phyloP scores from a whole-genome alignment of 2,113 vertebrate species.

The Pithys albifrons region DNA sequence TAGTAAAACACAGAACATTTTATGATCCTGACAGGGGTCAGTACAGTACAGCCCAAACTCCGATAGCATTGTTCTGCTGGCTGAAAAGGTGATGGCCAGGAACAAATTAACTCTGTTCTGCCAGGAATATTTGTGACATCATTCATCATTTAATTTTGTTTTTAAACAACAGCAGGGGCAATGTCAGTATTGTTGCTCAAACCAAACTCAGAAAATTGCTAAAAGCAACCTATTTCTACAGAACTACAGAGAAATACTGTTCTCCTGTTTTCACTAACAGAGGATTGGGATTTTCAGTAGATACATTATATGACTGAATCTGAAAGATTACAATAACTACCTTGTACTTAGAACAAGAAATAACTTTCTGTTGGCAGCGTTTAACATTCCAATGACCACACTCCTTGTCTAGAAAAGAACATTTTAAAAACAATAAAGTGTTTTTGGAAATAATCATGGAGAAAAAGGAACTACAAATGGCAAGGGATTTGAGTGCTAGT shows the following conservation, averaged over 20 bases:
- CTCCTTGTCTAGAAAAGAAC: not conserved
- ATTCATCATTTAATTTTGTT: not conserved
- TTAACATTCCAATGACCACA: not conserved
- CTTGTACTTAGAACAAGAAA: constrained; percentile 1
- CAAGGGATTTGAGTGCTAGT: not conserved
- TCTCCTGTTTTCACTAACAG: not conserved
- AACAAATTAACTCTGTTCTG: not conserved
- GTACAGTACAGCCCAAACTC: not conserved
- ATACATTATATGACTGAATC: not conserved
- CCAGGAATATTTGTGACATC: not conserved
- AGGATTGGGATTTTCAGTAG: not conserved
- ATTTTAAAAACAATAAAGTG: not conserved
- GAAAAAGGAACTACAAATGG: not conserved
- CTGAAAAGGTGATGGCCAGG: not conserved
- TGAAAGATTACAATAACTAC: constrained; percentile 23
- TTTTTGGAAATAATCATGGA: not conserved
- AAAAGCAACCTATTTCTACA: not conserved
- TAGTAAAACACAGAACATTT: not conserved
- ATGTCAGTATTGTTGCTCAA: not conserved
- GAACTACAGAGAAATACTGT: not conserved
- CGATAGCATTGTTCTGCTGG: not conserved
- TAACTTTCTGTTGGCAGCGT: not conserved
- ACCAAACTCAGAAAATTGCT: not conserved
- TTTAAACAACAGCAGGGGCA: not conserved
- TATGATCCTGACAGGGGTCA: not conserved